These are phyloP conservation scores for Peromyscus leucopus DNA, from an alignment of 2,113 vertebrate species.

Conservation along the genomic window DNA sequence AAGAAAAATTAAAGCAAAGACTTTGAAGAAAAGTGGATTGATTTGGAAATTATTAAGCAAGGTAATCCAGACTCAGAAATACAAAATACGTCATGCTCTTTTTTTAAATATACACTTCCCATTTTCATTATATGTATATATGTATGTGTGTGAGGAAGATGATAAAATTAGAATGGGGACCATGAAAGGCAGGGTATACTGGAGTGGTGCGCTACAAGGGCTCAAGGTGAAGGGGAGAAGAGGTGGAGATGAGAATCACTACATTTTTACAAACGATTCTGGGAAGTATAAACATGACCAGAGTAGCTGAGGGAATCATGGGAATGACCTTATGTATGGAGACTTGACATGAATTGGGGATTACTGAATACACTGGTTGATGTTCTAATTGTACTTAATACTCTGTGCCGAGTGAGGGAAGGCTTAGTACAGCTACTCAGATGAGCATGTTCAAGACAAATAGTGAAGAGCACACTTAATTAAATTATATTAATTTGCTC, in stretches of 20 bases:
- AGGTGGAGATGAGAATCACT: neutral
- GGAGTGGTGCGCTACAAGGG: no score
- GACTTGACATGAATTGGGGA: neutral
- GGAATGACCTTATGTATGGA: neutral
- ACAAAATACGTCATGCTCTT: neutral
- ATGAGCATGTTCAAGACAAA: neutral
- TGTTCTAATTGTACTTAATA: neutral
- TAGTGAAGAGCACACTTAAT: neutral
- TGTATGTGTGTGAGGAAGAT: neutral
- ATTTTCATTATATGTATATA: neutral
- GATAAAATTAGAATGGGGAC: neutral
- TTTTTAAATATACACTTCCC: neutral
- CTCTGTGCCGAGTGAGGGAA: neutral
- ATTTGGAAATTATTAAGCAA: neutral
- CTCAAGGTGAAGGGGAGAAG: neutral
- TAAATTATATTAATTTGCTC: constrained; percentile 8
- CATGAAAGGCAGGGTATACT: neutral
- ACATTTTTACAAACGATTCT: constrained; percentile 23
- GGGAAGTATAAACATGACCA: neutral
- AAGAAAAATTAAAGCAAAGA: neutral
- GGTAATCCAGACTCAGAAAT: neutral
- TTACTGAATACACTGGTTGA: neutral
- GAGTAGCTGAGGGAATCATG: neutral
- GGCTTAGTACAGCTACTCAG: neutral
- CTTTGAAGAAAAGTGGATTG: neutral